A percentile compares a stretch with the other conserved stretches of the same genome.
phyloP scores from a whole-genome alignment of 1,140 invertebrate genomes.

The Helicoverpa zea region DNA sequence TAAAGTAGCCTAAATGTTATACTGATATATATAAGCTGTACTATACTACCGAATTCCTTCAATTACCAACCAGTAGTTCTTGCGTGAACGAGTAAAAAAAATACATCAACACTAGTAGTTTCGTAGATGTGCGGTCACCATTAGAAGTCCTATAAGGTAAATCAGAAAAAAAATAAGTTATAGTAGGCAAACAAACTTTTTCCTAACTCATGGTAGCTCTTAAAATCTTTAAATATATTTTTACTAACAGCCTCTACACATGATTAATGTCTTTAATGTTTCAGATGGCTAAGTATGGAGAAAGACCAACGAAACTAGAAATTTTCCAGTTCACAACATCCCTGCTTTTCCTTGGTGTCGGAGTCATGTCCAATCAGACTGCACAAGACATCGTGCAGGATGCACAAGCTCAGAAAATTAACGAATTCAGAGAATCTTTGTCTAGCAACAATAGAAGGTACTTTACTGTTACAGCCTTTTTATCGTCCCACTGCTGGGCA shows the following conservation, averaged over 20 bases:
- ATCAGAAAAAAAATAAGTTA: no score
- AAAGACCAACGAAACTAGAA: conserved; percentile 38
- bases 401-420: conserved; percentile 51
- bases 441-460: conserved; percentile 52
- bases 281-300: conserved; percentile 41
- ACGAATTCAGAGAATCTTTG: conserved; percentile 40
- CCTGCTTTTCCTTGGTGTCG: conserved; percentile 51
- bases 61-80: no score
- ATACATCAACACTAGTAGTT: no score
- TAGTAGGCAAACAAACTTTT: no score
- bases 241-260: background rate
- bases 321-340: conserved; percentile 51
- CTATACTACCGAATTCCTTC: no score
- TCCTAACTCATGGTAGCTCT: no score
- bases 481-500: no score
- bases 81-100: no score
- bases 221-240: background rate
- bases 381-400: conserved; percentile 54
- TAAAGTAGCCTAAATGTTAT: no score
- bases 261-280: background rate
- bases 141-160: no score
- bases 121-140: no score
- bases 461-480: background rate
- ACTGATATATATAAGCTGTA: no score
- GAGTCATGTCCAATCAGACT: conserved; percentile 55